Evolutionary conservation across 1,140 invertebrate species (phyloP).

Genomic region (Antheraea mylitta): DNA sequence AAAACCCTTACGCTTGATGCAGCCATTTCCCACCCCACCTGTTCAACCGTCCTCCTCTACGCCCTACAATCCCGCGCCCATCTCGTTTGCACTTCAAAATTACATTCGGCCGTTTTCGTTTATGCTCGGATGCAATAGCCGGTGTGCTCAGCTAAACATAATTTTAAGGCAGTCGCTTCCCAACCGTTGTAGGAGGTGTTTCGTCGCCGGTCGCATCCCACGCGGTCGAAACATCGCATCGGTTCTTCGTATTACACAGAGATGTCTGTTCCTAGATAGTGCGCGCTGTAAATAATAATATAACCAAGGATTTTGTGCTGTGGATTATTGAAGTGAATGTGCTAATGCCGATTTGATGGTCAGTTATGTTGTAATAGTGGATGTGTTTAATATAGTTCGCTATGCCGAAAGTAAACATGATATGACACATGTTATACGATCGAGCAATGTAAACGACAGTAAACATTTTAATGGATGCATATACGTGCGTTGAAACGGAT

Average conservation of each 20-base stretch:
- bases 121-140: slow-evolving; percentile 69
- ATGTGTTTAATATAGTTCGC: slow-evolving; percentile 45
- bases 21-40: slow-evolving; percentile 61
- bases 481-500: slow-evolving; percentile 48
- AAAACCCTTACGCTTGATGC: slow-evolving; percentile 47
- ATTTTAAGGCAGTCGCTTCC: slow-evolving; percentile 65
- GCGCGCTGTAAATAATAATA: slow-evolving; percentile 41
- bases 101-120: slow-evolving; percentile 69
- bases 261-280: slow-evolving; percentile 67
- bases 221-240: slow-evolving; percentile 59
- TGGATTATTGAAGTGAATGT: slow-evolving; percentile 45
- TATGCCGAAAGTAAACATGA: slow-evolving; percentile 56
- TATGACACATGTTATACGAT: slow-evolving; percentile 40
- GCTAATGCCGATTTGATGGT: slow-evolving; percentile 40
- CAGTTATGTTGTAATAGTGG: slow-evolving; percentile 37
- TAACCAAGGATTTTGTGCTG: slow-evolving; percentile 51
- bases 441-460: slow-evolving; percentile 35
- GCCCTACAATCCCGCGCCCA: slow-evolving; percentile 28
- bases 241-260: slow-evolving; percentile 40
- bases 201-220: slow-evolving; percentile 41
- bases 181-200: slow-evolving; percentile 47
- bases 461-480: slow-evolving; percentile 52
- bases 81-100: slow-evolving; percentile 61
- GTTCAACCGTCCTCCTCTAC: slow-evolving; percentile 42
- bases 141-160: slow-evolving; percentile 59